Evolutionary conservation across 2,113 vertebrate species (phyloP).

Genomic region (Theristicus caerulescens): DNA sequence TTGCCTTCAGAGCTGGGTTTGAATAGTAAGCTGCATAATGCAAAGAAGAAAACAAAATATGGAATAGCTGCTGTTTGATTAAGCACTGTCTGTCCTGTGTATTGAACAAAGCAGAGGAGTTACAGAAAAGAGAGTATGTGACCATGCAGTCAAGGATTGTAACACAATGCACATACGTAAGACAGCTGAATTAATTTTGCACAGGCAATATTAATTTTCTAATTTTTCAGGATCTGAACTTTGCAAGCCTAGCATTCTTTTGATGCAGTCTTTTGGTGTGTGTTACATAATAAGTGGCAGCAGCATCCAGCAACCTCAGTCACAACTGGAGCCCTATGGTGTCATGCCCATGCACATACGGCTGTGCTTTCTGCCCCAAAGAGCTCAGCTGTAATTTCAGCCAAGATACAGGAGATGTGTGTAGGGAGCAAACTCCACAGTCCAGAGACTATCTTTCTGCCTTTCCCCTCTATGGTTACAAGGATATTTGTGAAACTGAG

Average conservation of each 20-base stretch:
- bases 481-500: not conserved
- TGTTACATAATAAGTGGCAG: not conserved
- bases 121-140: not conserved
- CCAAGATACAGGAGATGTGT: not conserved
- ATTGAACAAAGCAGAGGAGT: not conserved
- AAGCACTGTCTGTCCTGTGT: slow-evolving; percentile 6
- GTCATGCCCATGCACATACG: not conserved
- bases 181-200: not conserved
- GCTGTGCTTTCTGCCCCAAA: not conserved
- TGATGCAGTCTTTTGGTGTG: not conserved
- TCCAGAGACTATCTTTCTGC: not conserved
- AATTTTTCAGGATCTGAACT: not conserved
- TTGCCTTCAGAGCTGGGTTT: slow-evolving; percentile 47
- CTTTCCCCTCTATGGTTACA: not conserved
- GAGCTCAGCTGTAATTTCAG: not conserved
- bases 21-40: slow-evolving; percentile 49
- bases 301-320: not conserved
- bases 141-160: not conserved
- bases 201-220: not conserved
- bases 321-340: not conserved
- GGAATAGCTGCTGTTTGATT: slow-evolving; percentile 25
- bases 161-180: not conserved
- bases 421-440: not conserved
- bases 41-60: slow-evolving; percentile 24
- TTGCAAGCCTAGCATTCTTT: not conserved